Conservation (phyloP, 2,888 invertebrate genomes). For the Ormyrus labotus region DNA sequence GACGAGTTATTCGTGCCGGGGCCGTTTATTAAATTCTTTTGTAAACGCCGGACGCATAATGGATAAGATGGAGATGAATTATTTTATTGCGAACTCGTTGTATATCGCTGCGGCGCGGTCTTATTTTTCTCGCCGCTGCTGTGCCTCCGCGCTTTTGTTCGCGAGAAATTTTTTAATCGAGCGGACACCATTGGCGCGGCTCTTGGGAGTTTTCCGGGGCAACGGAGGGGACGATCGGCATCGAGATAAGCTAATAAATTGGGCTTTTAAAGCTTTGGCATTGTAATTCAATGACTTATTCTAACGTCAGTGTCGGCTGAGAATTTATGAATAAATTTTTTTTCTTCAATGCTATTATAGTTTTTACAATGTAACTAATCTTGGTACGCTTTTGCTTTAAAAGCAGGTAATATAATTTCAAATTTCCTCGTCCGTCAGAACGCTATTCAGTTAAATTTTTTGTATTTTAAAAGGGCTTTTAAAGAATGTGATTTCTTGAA, state of each 20-base stretch:
- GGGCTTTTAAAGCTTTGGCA: not conserved
- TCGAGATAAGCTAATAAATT: not conserved
- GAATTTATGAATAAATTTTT: too few species aligned
- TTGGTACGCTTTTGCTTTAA: too few species aligned
- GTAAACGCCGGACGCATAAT: not conserved
- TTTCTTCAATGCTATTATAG: too few species aligned
- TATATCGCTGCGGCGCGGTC: not conserved
- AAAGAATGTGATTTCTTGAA: too few species aligned
- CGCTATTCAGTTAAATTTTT: too few species aligned
- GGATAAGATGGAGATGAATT: constrained; percentile 34
- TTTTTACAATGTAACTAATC: too few species aligned
- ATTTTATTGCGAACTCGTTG: constrained; percentile 39
- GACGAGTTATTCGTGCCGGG: constrained; percentile 12
- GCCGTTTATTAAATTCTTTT: constrained; percentile 45
- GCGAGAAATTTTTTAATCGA: not conserved
- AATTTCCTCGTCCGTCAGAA: too few species aligned
- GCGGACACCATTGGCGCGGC: not conserved
- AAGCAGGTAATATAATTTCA: too few species aligned
- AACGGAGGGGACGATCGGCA: not conserved
- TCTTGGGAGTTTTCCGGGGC: not conserved
- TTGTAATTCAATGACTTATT: too few species aligned
- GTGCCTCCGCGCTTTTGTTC: not conserved
- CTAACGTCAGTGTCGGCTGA: too few species aligned
- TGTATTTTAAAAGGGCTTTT: too few species aligned
- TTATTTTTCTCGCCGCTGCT: not conserved